These are phyloP conservation scores for Gymnocephalus cernua DNA, from an alignment of 2,113 vertebrate genomes.

Conservation along the genomic window DNA sequence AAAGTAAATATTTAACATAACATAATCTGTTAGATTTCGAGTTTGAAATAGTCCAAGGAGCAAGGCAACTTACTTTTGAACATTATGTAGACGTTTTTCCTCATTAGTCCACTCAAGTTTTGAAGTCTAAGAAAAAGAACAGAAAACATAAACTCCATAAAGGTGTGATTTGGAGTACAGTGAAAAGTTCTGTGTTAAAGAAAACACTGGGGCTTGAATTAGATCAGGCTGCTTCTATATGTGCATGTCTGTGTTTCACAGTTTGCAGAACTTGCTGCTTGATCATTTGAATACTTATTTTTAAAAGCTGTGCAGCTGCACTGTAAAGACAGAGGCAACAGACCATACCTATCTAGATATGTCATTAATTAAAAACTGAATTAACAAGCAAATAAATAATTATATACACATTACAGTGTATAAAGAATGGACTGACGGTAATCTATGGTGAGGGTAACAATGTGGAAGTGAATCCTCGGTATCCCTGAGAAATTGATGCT, in stretches of 20 bases:
- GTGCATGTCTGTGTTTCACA: slow-evolving; percentile 2
- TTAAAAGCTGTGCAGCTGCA: slow-evolving; percentile 45
- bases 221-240: slow-evolving; percentile 25
- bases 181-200: background rate
- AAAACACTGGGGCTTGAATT: background rate
- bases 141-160: background rate
- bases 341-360: background rate
- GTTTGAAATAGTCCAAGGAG: background rate
- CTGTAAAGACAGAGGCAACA: background rate
- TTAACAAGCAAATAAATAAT: background rate
- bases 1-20: background rate
- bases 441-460: background rate
- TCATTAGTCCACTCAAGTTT: slow-evolving; percentile 11
- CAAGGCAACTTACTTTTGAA: slow-evolving; percentile 27
- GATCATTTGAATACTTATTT: slow-evolving; percentile 58
- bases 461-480: slow-evolving; percentile 33
- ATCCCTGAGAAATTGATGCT: background rate
- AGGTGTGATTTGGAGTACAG: background rate
- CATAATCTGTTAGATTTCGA: background rate
- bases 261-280: slow-evolving; percentile 31
- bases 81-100: slow-evolving; percentile 6
- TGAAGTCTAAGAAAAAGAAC: slow-evolving; percentile 3
- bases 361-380: background rate
- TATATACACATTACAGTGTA: background rate
- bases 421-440: background rate